Evolutionary conservation across 35 echinoderm and acorn worm species (phyloP).

Genomic region (Diadema setosum): DNA sequence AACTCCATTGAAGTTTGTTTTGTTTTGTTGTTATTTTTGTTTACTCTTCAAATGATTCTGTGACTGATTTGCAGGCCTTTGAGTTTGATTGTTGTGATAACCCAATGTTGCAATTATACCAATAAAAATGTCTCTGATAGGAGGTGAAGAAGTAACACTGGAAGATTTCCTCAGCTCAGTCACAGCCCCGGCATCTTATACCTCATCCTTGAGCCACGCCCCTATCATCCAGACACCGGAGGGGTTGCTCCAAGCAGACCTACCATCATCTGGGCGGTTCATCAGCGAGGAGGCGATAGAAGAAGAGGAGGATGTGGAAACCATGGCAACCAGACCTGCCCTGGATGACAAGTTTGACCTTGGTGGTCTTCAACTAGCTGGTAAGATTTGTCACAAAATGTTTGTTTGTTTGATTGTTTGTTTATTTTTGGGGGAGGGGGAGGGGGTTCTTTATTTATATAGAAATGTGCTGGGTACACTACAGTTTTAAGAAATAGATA

Average conservation of each 20-base stretch:
- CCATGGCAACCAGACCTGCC: not conserved
- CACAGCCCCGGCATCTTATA: not conserved
- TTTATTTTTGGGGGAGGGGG: no score
- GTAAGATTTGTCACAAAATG: not conserved
- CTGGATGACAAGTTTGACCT: not conserved
- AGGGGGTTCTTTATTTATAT: no score
- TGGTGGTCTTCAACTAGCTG: not conserved
- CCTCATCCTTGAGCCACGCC: not conserved
- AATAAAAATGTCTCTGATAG: not conserved
- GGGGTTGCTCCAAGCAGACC: not conserved
- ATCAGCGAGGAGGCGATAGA: not conserved
- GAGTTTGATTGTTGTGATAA: not conserved
- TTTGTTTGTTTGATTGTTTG: not conserved
- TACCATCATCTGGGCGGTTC: not conserved
- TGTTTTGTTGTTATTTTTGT: no score
- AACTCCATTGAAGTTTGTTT: no score
- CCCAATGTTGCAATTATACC: not conserved
- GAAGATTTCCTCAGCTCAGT: not conserved
- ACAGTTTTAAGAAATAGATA: no score
- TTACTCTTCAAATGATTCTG: no score
- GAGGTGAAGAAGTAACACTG: not conserved
- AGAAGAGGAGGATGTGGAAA: not conserved
- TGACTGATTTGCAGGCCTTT: no score
- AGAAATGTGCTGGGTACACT: no score
- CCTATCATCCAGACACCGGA: not conserved